Conservation (phyloP, 2,888 invertebrate genomes). For the Sinohyriopsis cumingii region DNA sequence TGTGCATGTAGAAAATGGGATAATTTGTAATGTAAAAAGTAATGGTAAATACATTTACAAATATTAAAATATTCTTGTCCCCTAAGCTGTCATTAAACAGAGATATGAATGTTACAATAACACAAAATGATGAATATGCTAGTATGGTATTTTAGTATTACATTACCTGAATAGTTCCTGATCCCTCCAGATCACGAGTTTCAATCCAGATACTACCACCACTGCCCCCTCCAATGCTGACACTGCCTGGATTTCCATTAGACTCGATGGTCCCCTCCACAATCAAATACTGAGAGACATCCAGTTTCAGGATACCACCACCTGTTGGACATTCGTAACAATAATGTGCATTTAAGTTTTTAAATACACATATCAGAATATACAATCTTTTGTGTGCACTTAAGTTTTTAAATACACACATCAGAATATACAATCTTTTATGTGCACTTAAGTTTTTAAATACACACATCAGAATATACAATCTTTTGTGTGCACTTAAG, state of each 20-base stretch:
- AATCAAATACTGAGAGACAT: constrained; percentile 30
- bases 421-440: too few species aligned
- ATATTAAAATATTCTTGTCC: too few species aligned
- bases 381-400: too few species aligned
- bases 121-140: too few species aligned
- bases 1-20: too few species aligned
- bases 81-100: background rate
- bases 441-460: too few species aligned
- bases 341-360: background rate
- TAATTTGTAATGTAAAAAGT: too few species aligned
- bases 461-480: too few species aligned
- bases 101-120: background rate
- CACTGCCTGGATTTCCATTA: constrained; percentile 35
- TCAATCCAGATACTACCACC: constrained; percentile 49
- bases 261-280: constrained; percentile 47
- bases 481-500: background rate
- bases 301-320: constrained; percentile 47
- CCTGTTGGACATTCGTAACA: constrained; percentile 23
- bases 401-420: too few species aligned
- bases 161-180: constrained; percentile 44
- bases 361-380: background rate
- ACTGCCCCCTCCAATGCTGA: constrained; percentile 44
- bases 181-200: constrained; percentile 45
- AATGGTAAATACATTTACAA: too few species aligned
- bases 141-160: background rate